Evolutionary conservation across 2,113 vertebrate species (phyloP), one percentile per base, ranked within the genome.

Genomic region (Riparia riparia): DNA sequence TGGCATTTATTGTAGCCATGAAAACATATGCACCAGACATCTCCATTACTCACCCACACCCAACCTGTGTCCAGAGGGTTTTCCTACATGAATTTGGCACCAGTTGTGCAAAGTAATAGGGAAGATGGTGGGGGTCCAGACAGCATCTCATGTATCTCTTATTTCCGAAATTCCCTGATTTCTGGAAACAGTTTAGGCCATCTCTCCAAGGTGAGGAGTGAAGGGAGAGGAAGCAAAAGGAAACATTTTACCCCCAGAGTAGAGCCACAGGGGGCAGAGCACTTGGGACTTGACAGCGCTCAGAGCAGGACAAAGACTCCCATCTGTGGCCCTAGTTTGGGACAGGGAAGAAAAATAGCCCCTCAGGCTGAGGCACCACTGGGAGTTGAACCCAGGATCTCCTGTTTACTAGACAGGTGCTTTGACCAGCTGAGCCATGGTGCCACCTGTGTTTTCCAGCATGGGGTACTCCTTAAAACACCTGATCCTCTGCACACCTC

Each of bases 371-470:
- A 99, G 98, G 98, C 98, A 98, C 98, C 98, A 97, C 98, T 99
- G 98, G 98, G 98, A 98, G 97, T 99, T 87, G 96, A 99, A 99
- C 98, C 98, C 98, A 99, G 98, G 98, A 98, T 98, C 98, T 99
- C 98, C 98, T 99, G 97, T 98, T 99, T 98, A 98, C 98, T 99
- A 99, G 98, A 97, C 98, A 99, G 98, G 98, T 73, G 96, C 98
- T 99, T 98, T 98, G 98, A 98, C 98, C 98, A 98, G 56, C 97
- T 98, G 97, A 98, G 97, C 98, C 98, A 98, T 98, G 97, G 98
- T 42, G 74, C 98, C 86, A 31, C 7, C 3, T 0, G 5, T 1
- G 1, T 1, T 1, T 7, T 1, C 4, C 6, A 1, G 0, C 8
- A 6, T 4, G 17, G n/a, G 3, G 17, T 19, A 17, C n/a, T 29